Conservation (phyloP, 2,888 invertebrate genomes). For the Megaustenia siamemsis region DNA sequence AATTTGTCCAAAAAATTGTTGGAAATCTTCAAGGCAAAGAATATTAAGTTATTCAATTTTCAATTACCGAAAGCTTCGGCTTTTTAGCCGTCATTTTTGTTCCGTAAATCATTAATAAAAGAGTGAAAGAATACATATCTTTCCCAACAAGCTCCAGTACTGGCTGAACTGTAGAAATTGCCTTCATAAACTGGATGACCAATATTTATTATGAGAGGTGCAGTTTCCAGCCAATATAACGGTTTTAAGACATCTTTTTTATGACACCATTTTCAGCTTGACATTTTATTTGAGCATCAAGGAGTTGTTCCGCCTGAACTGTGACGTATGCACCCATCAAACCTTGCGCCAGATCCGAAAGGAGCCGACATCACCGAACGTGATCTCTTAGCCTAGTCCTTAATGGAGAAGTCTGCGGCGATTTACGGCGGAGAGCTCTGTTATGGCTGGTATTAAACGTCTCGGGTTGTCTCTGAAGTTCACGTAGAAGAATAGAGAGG, state of each 20-base stretch:
- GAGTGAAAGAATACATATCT: too few relatives aligned
- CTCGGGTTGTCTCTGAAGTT: background rate
- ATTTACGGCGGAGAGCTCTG: background rate
- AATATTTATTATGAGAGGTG: background rate
- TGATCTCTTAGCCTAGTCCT: background rate
- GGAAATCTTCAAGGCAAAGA: too few relatives aligned
- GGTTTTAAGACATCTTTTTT: slow-evolving; percentile 4
- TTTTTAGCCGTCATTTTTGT: too few relatives aligned
- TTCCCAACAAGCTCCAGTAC: background rate
- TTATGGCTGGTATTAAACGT: background rate
- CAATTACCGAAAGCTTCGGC: too few relatives aligned
- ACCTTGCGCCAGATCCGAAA: background rate
- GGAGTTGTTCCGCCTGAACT: slow-evolving; percentile 9
- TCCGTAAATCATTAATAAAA: too few relatives aligned
- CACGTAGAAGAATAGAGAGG: background rate
- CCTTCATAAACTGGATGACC: background rate
- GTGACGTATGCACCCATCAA: slow-evolving; percentile 39
- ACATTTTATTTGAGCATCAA: slow-evolving; percentile 2
- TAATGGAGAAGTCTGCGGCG: background rate
- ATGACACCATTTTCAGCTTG: background rate
- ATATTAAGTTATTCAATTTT: too few relatives aligned
- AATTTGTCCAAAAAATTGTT: too few relatives aligned
- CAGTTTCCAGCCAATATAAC: background rate
- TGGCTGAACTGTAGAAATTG: background rate
- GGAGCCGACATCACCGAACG: slow-evolving; percentile 11